Percentiles rank a stretch among this genome's conserved stretches.
Evolutionary conservation across 2,113 vertebrate species (phyloP).

Genomic region (Trichechus manatus): DNA sequence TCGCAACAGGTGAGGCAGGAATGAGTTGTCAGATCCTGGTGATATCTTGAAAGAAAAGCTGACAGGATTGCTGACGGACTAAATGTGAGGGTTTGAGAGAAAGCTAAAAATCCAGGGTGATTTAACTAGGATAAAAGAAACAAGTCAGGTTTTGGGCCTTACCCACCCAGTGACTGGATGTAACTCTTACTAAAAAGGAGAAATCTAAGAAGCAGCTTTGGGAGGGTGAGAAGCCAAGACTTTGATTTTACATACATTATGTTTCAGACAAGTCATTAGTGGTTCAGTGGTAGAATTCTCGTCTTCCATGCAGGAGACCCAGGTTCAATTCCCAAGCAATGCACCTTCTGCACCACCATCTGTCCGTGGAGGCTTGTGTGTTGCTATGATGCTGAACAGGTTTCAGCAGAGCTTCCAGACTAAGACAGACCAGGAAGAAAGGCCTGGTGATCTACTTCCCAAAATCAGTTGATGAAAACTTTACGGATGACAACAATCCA

Average conservation of each 20-base stretch:
- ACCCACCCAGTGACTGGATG: accelerated
- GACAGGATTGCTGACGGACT: background rate
- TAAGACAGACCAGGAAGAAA: too few species aligned
- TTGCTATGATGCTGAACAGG: background rate
- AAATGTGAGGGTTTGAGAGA: background rate
- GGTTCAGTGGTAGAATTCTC: too few species aligned
- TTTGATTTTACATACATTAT: background rate
- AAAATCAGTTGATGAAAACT: background rate
- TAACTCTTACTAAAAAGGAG: background rate
- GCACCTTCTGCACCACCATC: background rate
- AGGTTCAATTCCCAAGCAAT: too few species aligned
- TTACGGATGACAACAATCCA: background rate
- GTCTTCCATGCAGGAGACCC: too few species aligned
- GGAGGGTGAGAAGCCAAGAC: background rate
- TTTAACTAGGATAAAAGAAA: background rate
- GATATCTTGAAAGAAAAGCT: background rate
- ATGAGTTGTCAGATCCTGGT: background rate
- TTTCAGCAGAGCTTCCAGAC: too few species aligned
- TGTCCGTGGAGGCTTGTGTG: background rate
- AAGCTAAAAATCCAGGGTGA: background rate
- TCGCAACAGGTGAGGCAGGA: background rate
- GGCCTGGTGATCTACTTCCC: background rate
- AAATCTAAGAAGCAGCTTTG: background rate
- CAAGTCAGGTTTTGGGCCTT: background rate
- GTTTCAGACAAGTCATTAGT: background rate